Conservation (phyloP, 1,140 invertebrate genomes). For the Heterodera schachtii region DNA sequence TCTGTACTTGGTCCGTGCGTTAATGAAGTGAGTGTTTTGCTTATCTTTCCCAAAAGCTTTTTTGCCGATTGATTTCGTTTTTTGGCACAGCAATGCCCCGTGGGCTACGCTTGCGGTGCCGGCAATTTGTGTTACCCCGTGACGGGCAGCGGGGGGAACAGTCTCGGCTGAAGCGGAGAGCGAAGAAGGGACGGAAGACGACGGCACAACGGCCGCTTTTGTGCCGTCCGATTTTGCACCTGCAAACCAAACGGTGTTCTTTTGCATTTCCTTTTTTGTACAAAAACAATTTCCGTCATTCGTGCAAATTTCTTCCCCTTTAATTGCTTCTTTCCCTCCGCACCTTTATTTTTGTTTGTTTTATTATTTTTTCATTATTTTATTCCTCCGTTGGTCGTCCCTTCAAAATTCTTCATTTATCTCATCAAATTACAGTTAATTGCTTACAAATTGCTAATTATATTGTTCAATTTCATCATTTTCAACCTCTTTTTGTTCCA, state of each 20-base stretch:
- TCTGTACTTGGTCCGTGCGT: conserved; percentile 52
- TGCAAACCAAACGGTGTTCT: background rate
- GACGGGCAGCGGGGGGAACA: conserved; percentile 28
- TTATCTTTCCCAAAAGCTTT: background rate
- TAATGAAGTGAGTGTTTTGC: conserved; percentile 38
- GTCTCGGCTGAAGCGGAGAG: conserved; percentile 14
- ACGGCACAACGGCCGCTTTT: background rate
- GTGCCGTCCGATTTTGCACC: background rate
- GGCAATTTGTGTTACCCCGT: conserved; percentile 55
- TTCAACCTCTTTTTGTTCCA: too few relatives aligned
- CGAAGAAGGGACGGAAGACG: background rate
- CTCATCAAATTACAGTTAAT: too few relatives aligned
- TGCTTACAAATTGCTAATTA: too few relatives aligned
- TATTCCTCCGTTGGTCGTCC: too few relatives aligned
- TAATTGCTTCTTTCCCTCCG: too few relatives aligned
- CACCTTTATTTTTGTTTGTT: too few relatives aligned
- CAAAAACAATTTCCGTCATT: background rate
- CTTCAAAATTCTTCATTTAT: too few relatives aligned
- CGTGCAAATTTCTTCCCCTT: background rate
- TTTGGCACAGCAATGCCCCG: conserved; percentile 40
- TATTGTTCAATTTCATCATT: too few relatives aligned
- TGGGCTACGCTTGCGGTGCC: conserved; percentile 52
- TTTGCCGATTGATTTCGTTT: background rate
- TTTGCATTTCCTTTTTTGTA: background rate
- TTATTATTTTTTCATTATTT: too few relatives aligned